phyloP scores from a whole-genome alignment of 1,140 invertebrate species.

The Ridgeia piscesae region DNA sequence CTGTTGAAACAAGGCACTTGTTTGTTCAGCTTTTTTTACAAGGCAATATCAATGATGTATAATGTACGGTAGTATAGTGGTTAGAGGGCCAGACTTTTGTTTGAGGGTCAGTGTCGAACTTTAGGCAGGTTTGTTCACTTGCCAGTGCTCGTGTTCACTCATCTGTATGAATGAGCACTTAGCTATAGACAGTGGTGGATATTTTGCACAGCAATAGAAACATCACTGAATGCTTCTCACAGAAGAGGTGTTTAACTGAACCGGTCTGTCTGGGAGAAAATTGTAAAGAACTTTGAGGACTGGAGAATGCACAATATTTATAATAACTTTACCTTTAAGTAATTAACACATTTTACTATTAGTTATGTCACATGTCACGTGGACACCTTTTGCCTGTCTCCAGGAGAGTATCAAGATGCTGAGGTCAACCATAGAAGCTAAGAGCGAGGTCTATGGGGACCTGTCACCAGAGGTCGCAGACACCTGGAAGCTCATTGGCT shows the following conservation, averaged over 20 bases:
- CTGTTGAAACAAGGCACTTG: too few species aligned
- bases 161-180: background rate
- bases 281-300: too few species aligned
- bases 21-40: too few species aligned
- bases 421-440: constrained; percentile 42
- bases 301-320: too few species aligned
- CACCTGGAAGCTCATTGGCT: constrained; percentile 52
- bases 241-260: too few species aligned
- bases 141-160: background rate
- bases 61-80: constrained; percentile 25
- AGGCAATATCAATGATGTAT: constrained; percentile 41
- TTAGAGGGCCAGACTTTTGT: background rate
- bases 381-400: background rate
- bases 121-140: background rate
- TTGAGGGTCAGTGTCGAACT: background rate
- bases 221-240: too few species aligned
- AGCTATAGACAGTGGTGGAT: too few species aligned
- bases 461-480: constrained; percentile 50
- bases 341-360: background rate
- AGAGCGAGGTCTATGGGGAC: constrained; percentile 50
- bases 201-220: too few species aligned
- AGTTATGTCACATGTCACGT: background rate
- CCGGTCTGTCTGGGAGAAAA: too few species aligned
- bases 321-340: too few species aligned
- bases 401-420: constrained; percentile 50